Conservation (phyloP, 2,888 invertebrate species). For the Acronicta aceris region DNA sequence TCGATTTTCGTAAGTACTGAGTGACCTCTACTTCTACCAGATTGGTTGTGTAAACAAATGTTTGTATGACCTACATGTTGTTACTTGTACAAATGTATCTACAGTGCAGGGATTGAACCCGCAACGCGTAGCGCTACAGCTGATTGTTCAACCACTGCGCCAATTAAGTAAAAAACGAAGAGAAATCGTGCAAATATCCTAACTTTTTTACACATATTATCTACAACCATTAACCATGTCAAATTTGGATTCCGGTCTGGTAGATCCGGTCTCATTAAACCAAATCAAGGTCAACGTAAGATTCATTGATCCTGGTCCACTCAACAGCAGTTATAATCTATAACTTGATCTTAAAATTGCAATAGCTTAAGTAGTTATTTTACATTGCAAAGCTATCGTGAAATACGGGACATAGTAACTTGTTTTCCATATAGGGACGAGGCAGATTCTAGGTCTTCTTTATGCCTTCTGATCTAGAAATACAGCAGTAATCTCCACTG, state of each 20-base stretch:
- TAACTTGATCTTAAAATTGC: constrained; percentile 44
- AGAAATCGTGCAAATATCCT: background rate
- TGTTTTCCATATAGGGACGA: constrained; percentile 40
- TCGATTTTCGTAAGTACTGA: too few relatives aligned
- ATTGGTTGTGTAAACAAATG: too few relatives aligned
- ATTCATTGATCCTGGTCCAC: constrained; percentile 43
- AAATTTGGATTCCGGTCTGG: background rate
- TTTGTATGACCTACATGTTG: too few relatives aligned
- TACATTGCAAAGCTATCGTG: constrained; percentile 48
- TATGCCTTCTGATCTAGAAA: constrained; percentile 30
- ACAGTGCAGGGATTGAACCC: too few relatives aligned
- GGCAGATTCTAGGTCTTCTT: constrained; percentile 42
- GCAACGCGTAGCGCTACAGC: too few relatives aligned
- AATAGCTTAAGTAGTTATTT: constrained; percentile 43
- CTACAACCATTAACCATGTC: background rate
- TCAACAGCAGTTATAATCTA: constrained; percentile 40
- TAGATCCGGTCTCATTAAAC: constrained; percentile 26
- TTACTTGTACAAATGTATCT: too few relatives aligned
- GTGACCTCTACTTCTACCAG: too few relatives aligned
- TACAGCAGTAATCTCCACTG: constrained; percentile 2
- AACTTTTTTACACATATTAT: background rate
- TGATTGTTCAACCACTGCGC: too few relatives aligned
- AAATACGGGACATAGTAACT: constrained; percentile 27
- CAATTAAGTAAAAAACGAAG: too few relatives aligned
- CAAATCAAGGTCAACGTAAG: constrained; percentile 37